These are phyloP conservation scores for Myripristis jacobus DNA, from an alignment of 2,797 vertebrate genomes.

Conservation along the genomic window DNA sequence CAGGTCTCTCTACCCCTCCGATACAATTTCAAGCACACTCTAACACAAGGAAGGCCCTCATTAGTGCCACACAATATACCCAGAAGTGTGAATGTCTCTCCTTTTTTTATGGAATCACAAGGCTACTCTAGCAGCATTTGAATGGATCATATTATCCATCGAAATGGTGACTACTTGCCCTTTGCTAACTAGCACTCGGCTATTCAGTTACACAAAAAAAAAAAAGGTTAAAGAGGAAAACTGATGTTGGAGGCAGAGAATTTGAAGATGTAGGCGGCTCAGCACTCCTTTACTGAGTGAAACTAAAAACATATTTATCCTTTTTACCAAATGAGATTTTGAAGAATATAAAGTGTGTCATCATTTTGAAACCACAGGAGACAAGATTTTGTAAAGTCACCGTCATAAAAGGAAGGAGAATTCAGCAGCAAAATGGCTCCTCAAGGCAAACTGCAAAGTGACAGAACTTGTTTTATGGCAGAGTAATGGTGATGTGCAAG, in stretches of 20 bases:
- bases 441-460: not conserved
- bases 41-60: constrained; percentile 61
- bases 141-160: constrained; percentile 73
- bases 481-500: not conserved
- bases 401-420: not conserved
- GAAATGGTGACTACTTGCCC: constrained; percentile 69
- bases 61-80: constrained; percentile 72
- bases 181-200: constrained; percentile 57
- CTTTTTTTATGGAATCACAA: constrained; percentile 60
- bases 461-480: constrained; percentile 8
- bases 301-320: not conserved
- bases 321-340: constrained; percentile 7
- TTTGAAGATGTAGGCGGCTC: not conserved
- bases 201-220: constrained; percentile 49
- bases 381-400: not conserved
- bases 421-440: not conserved
- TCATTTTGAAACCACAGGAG: constrained; percentile 5
- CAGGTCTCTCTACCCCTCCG: constrained; percentile 48
- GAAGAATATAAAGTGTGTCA: constrained; percentile 7
- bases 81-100: constrained; percentile 59
- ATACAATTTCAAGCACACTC: constrained; percentile 49
- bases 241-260: constrained; percentile 35
- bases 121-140: constrained; percentile 57
- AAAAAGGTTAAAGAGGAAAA: constrained; percentile 44
- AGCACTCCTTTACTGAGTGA: not conserved